A percentile compares a stretch with the other conserved stretches of the same genome.
These are phyloP conservation scores for Bubo bubo DNA, from an alignment of 2,113 vertebrate species.

Conservation along the genomic window DNA sequence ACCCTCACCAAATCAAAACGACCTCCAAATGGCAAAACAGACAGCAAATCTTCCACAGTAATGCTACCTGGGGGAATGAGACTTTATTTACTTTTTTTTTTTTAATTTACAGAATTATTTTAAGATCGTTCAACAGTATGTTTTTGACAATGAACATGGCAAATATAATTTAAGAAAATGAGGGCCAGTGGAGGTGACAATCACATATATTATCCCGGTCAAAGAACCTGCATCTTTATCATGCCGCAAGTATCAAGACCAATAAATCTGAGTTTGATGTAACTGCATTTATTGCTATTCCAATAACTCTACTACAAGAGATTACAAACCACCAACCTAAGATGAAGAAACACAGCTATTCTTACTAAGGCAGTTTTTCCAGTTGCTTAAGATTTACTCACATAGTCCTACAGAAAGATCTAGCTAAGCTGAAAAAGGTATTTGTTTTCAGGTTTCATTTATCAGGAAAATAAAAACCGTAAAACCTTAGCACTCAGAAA, in stretches of 20 bases:
- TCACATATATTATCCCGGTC: not conserved
- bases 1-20: conserved; percentile 87
- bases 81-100: not conserved
- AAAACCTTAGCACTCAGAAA: not conserved
- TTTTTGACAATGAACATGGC: not conserved
- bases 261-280: not conserved
- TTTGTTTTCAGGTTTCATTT: not conserved
- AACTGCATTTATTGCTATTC: not conserved
- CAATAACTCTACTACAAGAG: not conserved
- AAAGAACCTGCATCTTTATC: not conserved
- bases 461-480: not conserved
- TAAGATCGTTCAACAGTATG: not conserved
- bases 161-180: not conserved
- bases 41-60: conserved; percentile 86
- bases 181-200: not conserved
- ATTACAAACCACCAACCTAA: not conserved
- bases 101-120: not conserved
- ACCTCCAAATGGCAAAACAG: conserved; percentile 90
- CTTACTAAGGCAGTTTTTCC: not conserved
- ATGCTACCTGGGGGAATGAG: conserved; percentile 80
- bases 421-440: not conserved
- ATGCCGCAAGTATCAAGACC: not conserved
- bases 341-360: not conserved
- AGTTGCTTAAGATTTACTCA: not conserved
- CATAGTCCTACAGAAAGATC: not conserved